phyloP scores from a whole-genome alignment of 2,113 vertebrate genomes.

The Equus quagga region DNA sequence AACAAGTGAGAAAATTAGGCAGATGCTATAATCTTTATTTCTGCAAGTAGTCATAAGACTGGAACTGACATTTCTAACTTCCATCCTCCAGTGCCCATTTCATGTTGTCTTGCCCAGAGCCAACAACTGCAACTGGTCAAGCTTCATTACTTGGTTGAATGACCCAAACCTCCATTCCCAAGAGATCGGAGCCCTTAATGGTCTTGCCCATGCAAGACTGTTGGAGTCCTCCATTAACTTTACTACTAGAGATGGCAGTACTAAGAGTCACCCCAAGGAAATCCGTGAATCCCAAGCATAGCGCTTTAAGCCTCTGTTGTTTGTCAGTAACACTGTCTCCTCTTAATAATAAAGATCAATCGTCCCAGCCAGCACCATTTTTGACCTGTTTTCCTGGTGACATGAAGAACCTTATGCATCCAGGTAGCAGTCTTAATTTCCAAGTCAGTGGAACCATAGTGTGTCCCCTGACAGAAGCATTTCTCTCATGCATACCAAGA shows the following conservation, averaged over 20 bases:
- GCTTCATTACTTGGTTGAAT: neutral
- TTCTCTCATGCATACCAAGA: neutral
- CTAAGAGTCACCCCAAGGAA: neutral
- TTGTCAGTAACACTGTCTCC: neutral
- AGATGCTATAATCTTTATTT: neutral
- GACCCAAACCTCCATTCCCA: neutral
- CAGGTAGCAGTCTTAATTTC: neutral
- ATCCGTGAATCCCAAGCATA: neutral
- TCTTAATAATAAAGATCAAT: neutral
- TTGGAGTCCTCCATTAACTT: neutral
- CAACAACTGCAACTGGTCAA: neutral
- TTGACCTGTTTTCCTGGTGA: neutral
- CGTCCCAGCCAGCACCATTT: neutral
- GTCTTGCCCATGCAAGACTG: neutral
- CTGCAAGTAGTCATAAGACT: neutral
- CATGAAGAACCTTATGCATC: neutral
- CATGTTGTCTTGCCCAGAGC: neutral
- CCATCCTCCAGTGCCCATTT: neutral
- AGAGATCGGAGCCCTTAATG: neutral
- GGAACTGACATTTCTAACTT: neutral
- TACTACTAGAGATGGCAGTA: neutral
- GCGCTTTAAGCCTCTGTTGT: neutral
- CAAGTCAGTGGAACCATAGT: neutral
- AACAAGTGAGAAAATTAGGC: neutral
- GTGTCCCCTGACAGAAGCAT: neutral